Base-by-base conservation (phyloP, 2,797 vertebrate species). In the Allobates femoralis region DNA sequence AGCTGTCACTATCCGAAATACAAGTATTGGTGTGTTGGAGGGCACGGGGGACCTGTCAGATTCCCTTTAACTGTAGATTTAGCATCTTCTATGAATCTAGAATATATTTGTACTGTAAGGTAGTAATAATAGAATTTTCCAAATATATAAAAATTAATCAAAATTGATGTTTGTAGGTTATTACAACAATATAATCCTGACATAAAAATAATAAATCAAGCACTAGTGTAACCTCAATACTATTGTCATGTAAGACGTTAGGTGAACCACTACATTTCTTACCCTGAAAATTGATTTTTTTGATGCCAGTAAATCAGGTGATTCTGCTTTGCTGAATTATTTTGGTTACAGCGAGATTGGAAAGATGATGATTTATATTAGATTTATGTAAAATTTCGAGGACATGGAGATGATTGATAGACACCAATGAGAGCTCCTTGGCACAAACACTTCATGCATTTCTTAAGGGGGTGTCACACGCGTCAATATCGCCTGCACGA, bases 381-480 rank as follows among this genome's bases (percentile, higher is more conserved):
- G 71, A 66, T 76, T 81, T 76, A 76, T 81, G 60, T 81, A 66
- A 81, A 55, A 81, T 81, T 28, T 66, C 30, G 46, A 64, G 16
- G 51, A 66, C 69, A 81, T 80, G 28, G 18, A 69, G 21, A 28
- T 81, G 71, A 81, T 81, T 86, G 85, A 86, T 81, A 64, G 79
- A 41, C n/a, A 67, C 46, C n/a, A 30, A 30, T 7, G 79, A 66
- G 69, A 74, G 55, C 62, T 74, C n/a, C 21, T 58, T 41, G 46
- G 64, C 18, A 50, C 3, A 56, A n/a, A 26, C 50, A 75, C 21
- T 34, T 74, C 11, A 23, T 64, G 41, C 41, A 79, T 46, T 58
- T 62, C 32, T 75, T 67, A 56, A 5, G n/a, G n/a, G n/a, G n/a
- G n/a, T n/a, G n/a, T n/a, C n/a, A n/a, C n/a, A n/a, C n/a, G n/a